Base-by-base conservation (phyloP, 92 coral and sea anemone genomes). In the Muricea muricata region DNA sequence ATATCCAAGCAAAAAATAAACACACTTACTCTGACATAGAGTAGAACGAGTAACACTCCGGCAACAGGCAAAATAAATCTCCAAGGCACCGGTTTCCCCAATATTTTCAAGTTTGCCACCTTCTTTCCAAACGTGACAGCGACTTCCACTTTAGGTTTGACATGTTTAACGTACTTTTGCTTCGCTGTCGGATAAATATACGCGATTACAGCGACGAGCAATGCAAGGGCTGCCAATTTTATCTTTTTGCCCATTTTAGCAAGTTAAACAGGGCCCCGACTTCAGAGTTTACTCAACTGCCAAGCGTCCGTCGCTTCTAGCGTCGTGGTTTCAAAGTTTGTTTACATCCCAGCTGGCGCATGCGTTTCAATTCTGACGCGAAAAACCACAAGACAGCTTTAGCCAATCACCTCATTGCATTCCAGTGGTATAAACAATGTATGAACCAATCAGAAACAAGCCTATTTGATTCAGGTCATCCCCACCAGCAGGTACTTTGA, bases 81-180 rank as follows among this genome's bases (percentile, higher is more conserved):
- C 99, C 99, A 97, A 14, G 99, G 99, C 33, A 97, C 89, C 65
- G 90, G 97, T 84, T 94, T 92, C 31, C 99, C 99, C 30, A 94
- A 89, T 45, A 97, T 73, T 77, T 91, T 91, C 82, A 97, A 91
- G 48, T 97, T 93, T 78, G 97, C 93, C 54, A 93, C 78, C 28
- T 82, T 65, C 37, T 81, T 90, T 23, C 88, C 88, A 41, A 92
- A 75, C 25, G 84, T 84, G 35, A 85, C 93, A 7, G 87, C 99
- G 8, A 92, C 24, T 48, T 94, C 98, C 17, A 95, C 80, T 28
- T 92, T 98, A 0, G 98, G 99, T 57, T 94, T 94, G 0, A 94
- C 84, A 65, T 94, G 94, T 82, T 94, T 94, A 34, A 71, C 82
- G 84, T 97, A 97, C 6, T 86, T 90, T 48, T 89, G 73, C 80